These are phyloP conservation scores for Sarcophaga subvicina DNA, from an alignment of 2,888 invertebrate species.

Conservation along the genomic window DNA sequence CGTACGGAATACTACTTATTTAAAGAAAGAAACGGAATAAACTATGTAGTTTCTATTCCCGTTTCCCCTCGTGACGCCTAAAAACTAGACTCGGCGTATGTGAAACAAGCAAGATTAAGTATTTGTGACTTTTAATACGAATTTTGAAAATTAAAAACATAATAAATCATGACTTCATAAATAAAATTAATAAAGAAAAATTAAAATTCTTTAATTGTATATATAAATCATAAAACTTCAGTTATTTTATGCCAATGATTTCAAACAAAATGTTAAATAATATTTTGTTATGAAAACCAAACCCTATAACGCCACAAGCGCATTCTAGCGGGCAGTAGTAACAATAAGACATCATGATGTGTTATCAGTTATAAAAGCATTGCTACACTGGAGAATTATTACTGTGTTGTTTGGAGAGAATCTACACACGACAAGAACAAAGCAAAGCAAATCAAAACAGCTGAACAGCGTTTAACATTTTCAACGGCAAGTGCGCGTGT, in stretches of 20 bases:
- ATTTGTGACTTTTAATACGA: no score
- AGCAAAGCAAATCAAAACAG: constrained; percentile 5
- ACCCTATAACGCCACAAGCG: background rate
- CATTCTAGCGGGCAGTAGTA: constrained; percentile 23
- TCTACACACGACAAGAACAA: background rate
- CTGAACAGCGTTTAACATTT: constrained; percentile 26
- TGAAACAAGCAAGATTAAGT: no score
- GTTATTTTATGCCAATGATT: no score
- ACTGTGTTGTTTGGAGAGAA: background rate
- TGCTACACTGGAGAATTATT: constrained; percentile 14
- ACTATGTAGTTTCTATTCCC: no score
- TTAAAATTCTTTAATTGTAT: no score
- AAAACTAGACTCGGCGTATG: no score
- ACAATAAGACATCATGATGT: background rate
- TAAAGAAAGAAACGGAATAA: no score
- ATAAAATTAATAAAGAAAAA: no score
- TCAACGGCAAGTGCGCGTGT: constrained; percentile 40
- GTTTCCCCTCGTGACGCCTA: no score
- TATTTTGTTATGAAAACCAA: background rate
- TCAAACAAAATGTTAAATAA: background rate
- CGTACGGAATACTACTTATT: no score
- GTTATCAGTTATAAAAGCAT: background rate
- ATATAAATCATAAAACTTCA: background rate
- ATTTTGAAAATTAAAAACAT: no score
- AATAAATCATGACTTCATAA: no score